Evolutionary conservation across 2,797 vertebrate species (phyloP).

Genomic region (Yasuhikotakia modesta): DNA sequence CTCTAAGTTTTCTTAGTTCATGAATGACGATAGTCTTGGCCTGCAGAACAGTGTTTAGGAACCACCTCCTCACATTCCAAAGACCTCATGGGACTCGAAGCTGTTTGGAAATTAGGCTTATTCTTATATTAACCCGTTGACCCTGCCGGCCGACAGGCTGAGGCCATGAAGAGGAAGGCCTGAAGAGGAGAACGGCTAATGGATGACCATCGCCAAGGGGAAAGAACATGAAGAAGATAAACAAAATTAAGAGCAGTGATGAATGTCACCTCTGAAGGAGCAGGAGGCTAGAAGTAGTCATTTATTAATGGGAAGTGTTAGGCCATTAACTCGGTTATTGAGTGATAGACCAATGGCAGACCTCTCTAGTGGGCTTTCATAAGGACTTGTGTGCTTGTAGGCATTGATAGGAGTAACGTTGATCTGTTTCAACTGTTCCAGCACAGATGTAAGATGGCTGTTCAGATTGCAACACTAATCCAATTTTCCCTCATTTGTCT

Average conservation of each 20-base stretch:
- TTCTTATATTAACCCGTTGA: conserved; percentile 68
- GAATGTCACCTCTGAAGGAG: conserved; percentile 52
- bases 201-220: conserved; percentile 56
- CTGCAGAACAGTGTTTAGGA: conserved; percentile 23
- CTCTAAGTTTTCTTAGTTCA: conserved; percentile 8
- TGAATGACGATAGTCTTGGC: conserved; percentile 19
- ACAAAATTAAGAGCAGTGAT: conserved; percentile 61
- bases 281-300: conserved; percentile 38
- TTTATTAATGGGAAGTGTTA: conserved; percentile 64
- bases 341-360: conserved; percentile 47
- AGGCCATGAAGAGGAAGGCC: conserved; percentile 47
- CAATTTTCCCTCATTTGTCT: conserved; percentile 40
- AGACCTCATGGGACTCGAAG: conserved; percentile 53
- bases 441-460: conserved; percentile 19
- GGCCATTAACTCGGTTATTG: conserved; percentile 83
- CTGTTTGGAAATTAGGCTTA: conserved; percentile 64
- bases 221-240: conserved; percentile 61
- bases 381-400: conserved; percentile 1
- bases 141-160: conserved; percentile 48
- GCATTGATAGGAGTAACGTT: neutral
- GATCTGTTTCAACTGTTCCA: conserved; percentile 21
- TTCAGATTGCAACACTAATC: conserved; percentile 16
- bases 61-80: conserved; percentile 54
- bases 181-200: conserved; percentile 49
- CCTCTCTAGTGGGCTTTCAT: neutral